Evolutionary conservation across 2,113 vertebrate species (phyloP), one percentile per base, ranked within the genome.

Genomic region (Cinclus cinclus): DNA sequence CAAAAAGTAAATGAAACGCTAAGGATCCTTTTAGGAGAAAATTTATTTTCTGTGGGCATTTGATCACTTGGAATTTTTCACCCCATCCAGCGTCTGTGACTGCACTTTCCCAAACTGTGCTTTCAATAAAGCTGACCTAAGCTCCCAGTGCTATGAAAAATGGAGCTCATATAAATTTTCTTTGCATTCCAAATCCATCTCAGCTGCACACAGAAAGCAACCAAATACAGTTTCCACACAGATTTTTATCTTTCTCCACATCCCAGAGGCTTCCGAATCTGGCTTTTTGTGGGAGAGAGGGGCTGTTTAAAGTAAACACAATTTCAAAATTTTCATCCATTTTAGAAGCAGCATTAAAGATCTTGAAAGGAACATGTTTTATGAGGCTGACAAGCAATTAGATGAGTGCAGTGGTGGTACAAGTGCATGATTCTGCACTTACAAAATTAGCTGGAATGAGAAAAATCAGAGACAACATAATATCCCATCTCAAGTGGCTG

Each of bases 311-410:
- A 84, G 76, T 83, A 97, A 97, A 96, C 71, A 91, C 35, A 90
- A 96, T 93, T 76, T 77, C 76, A 92, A 85, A 81, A 77, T 89
- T 87, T 91, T 88, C 62, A 95, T 78, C 67, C 82, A 74, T 95
- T 94, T 94, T 78, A 94, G 93, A 95, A 85, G 89, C 56, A 83
- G 60, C 92, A 73, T 95, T 96, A 91, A 92, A 96, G 81, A 88
- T 78, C 86, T 94, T 65, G 73, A 92, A 94, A 97, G 67, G 91
- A 94, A 87, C 81, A n/a, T 25, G 30, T 59, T 88, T 83, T 47
- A 47, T 49, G 89, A 64, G 69, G 18, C 25, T 75, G 52, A 70
- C 60, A 60, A 78, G 81, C 80, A 78, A 84, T 90, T 94, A 78
- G 81, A 60, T 89, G 31, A 53, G 47, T 63, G 56, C n/a, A 69